These are phyloP conservation scores for Campylomormyrus tamandua DNA, from an alignment of 2,113 vertebrate species.

Conservation along the genomic window DNA sequence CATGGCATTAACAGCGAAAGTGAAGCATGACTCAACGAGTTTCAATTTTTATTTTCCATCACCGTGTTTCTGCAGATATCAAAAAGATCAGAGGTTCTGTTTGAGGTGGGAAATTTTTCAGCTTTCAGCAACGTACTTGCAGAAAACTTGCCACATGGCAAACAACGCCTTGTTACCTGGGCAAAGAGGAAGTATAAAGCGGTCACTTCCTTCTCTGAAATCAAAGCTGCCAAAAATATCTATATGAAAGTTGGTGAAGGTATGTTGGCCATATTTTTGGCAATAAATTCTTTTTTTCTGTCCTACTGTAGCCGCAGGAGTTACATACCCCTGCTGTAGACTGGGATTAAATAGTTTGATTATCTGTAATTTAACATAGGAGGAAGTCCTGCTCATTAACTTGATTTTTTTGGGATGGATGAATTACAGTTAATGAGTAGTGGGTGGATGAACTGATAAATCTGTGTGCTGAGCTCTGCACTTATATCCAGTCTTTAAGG, in stretches of 20 bases:
- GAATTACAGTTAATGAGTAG: background rate
- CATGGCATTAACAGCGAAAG: background rate
- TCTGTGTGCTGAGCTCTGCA: background rate
- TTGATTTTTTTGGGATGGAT: background rate
- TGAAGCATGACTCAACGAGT: background rate
- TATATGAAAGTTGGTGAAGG: slow-evolving; percentile 98
- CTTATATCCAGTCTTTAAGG: background rate
- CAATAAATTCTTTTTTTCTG: background rate
- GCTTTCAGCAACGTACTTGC: slow-evolving; percentile 56
- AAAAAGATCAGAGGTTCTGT: slow-evolving; percentile 69
- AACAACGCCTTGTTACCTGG: slow-evolving; percentile 81
- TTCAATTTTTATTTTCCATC: background rate
- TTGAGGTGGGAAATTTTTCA: slow-evolving; percentile 74
- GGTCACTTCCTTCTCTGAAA: slow-evolving; percentile 90
- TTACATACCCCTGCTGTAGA: background rate
- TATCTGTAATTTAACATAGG: background rate
- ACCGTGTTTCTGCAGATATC: slow-evolving; percentile 63
- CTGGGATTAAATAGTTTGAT: background rate
- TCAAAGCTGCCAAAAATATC: slow-evolving; percentile 82
- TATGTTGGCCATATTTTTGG: slow-evolving; percentile 41
- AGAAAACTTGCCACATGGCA: slow-evolving; percentile 71
- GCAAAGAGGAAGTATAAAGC: slow-evolving; percentile 77
- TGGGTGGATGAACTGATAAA: background rate
- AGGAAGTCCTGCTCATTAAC: background rate
- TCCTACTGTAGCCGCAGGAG: background rate